Base-by-base conservation (phyloP, 2,113 vertebrate genomes). In the Neotragus moschatus region DNA sequence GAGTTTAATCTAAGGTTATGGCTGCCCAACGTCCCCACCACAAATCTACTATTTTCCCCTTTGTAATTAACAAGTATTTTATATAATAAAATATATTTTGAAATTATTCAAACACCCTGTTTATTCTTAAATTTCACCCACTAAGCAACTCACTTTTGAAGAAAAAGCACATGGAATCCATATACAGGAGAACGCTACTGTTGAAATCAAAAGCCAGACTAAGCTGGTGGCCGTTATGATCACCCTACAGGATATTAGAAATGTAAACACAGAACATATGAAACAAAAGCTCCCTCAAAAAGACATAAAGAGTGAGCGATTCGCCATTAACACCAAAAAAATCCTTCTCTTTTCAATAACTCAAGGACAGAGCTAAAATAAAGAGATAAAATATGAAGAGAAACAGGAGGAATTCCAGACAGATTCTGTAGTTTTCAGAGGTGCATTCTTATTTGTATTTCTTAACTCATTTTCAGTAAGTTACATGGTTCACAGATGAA, bases 381-480 rank as follows among this genome's bases (percentile, higher is more conserved):
- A 93, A 95, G 25, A 77, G 11, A 58, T 84, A 77, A 96, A 70
- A 86, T 30, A 51, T 56, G 49, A 91, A 89, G 84, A 87, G 75
- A 91, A 87, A 90, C 90, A 96, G 85, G 94, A 95, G 86, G 94
- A 88, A 63, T 93, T 93, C 91, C 95, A 97, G 97, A 96, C 1
- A 8, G 96, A 92, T 84, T 61, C 49, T 33, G 45, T 79, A 82
- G 55, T 96, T 97, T 89, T 96, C 93, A 91, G 49, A 92, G 45
- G 21, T 45, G 33, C 61, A 75, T 91, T 96, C 91, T 97, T 79
- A 96, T 97, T 96, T 91, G 45, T 97, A 96, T 94, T 88, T 97
- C 93, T 96, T 95, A 88, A 93, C 49, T 97, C 77, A 91, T 94
- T 98, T 98, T 95, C 92, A 79, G 61, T 80, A 80, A 94, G 49